Evolutionary conservation across 2,888 invertebrate genomes (phyloP), one percentile per base, ranked within the genome.

Genomic region (Idaea dimidiata): DNA sequence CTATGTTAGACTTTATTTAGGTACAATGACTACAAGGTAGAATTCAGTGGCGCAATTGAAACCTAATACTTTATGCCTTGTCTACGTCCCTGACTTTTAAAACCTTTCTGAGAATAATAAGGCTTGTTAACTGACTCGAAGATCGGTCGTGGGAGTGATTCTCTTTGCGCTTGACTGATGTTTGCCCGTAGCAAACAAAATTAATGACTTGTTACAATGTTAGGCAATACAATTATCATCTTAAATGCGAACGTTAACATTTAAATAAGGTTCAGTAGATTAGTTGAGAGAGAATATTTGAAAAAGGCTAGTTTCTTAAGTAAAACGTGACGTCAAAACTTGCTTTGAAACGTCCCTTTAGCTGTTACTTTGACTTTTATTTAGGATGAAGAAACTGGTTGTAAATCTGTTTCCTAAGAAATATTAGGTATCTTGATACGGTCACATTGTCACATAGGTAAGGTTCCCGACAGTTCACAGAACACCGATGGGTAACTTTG

Each of bases 151-250:
- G 90, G 89, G 89, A 89, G 85, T 80, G 72, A 72, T 75, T 75
- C 72, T 73, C 78, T 83, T 85, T 82, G 86, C 85, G 89, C 77
- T 87, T 88, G 89, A 90, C 86, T 90, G 88, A 87, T 88, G 86
- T 87, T 43, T 89, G 87, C 87, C 81, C 82, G 89, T 87, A 78
- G 83, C 81, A 83, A 85, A 82, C 82, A 85, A 83, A 43, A 85
- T 86, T 85, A 86, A 84, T 86, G 78, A 80, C 74, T 73, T 63
- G 71, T 70, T 66, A 17, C 66, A 73, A 79, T 78, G 78, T 83
- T 81, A 82, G 81, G 80, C 76, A 81, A 84, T 76, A 65, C 61
- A 60, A 68, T 72, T 65, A 66, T 72, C 66, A 77, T 56, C 18
- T 56, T 14, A 56, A 56, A 14, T n/a, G 17, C 56, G 14, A 17